Evolutionary conservation across 2,888 invertebrate species (phyloP).

Genomic region (Zele albiditarsus): DNA sequence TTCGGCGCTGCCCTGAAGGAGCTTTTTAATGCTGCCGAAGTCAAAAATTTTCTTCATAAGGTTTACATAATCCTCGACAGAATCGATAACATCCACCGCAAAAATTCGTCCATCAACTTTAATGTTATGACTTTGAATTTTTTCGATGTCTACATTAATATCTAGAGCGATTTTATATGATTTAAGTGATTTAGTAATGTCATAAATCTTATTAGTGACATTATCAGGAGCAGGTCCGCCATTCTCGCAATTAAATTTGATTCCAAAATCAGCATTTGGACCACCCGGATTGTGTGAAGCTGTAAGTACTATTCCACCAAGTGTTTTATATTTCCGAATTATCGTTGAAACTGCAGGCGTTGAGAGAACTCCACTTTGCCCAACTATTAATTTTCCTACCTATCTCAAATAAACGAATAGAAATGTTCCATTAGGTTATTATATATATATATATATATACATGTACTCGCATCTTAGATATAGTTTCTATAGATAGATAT

Average conservation of each 20-base stretch:
- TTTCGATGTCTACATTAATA: slow-evolving; percentile 83
- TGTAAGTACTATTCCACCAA: slow-evolving; percentile 97
- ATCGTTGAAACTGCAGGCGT: slow-evolving; percentile 98
- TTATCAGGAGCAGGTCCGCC: slow-evolving; percentile 97
- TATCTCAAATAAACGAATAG: slow-evolving; percentile 63
- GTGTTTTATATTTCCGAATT: slow-evolving; percentile 89
- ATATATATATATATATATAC: no score
- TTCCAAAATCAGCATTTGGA: slow-evolving; percentile 97
- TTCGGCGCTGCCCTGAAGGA: slow-evolving; percentile 81
- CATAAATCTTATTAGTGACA: slow-evolving; percentile 91
- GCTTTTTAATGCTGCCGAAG: slow-evolving; percentile 84
- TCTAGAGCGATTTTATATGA: slow-evolving; percentile 88
- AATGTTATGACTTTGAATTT: slow-evolving; percentile 75
- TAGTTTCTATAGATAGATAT: background rate
- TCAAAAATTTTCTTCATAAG: slow-evolving; percentile 98
- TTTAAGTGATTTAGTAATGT: slow-evolving; percentile 84
- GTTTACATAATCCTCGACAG: slow-evolving; percentile 89
- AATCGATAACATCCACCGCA: slow-evolving; percentile 91
- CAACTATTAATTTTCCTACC: slow-evolving; percentile 90
- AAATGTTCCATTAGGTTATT: background rate
- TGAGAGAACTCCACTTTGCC: slow-evolving; percentile 95
- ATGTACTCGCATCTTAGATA: background rate
- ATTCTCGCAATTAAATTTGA: slow-evolving; percentile 98
- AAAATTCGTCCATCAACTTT: slow-evolving; percentile 83
- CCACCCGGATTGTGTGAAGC: slow-evolving; percentile 99